phyloP scores from a whole-genome alignment of 2,113 vertebrate species.

The Gallinago media region DNA sequence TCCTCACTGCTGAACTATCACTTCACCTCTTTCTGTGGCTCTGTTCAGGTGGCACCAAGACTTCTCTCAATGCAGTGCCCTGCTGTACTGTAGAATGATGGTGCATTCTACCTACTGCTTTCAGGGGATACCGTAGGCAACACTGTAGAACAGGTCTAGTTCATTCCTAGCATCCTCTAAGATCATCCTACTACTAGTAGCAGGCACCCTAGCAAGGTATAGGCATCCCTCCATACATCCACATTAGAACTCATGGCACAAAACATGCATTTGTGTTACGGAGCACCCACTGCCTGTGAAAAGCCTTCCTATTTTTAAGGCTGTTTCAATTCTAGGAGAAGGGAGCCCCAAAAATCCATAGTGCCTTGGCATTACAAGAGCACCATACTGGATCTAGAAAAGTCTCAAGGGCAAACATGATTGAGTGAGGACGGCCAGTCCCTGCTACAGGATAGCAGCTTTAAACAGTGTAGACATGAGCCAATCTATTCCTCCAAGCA shows the following conservation, averaged over 20 bases:
- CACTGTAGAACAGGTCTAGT: background rate
- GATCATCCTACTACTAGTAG: background rate
- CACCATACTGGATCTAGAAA: background rate
- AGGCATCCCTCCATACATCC: background rate
- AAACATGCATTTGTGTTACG: fast-evolving
- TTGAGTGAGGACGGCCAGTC: background rate
- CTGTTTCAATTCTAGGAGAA: background rate
- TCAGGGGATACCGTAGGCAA: background rate
- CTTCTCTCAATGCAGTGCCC: background rate
- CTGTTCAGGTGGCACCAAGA: background rate
- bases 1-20: fast-evolving
- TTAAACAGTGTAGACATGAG: background rate
- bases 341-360: background rate
- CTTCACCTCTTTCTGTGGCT: background rate
- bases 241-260: fast-evolving
- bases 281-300: fast-evolving
- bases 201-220: background rate
- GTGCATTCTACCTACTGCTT: background rate
- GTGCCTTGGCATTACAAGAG: background rate
- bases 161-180: background rate
- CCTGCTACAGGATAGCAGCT: background rate
- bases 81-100: background rate
- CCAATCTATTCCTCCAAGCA: fast-evolving
- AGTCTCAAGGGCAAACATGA: background rate
- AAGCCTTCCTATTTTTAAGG: background rate